Base-by-base conservation (phyloP, 2,888 invertebrate genomes). In the Andrena minutula region DNA sequence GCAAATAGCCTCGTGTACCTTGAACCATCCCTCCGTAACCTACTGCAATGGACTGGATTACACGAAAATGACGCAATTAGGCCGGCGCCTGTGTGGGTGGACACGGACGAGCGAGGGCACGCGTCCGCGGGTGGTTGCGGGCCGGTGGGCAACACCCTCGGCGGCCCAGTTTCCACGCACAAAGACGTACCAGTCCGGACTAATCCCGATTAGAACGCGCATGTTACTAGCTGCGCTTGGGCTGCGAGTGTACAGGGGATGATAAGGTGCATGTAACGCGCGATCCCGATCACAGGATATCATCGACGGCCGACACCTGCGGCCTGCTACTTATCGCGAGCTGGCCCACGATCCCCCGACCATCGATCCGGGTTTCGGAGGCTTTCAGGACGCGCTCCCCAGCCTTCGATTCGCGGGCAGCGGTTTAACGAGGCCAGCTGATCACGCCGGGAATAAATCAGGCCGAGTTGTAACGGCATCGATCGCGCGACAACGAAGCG, bases 141-240 rank as follows among this genome's bases (percentile, higher is more conserved):
- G 26, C 12, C 20, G 56, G 8, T 4, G 23, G 47, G 49, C 4
- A 0, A 56, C 32, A 35, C 70, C 47, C 64, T 58, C 53, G 12
- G 10, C 75, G 75, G 70, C 82, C 82, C 83, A 78, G 78, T 79
- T 75, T 72, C 79, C 82, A 84, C 80, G 86, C 86, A 86, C 81
- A 85, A 88, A 85, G 84, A 86, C 74, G 73, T 58, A 72, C 86
- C 76, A 74, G 84, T 79, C 83, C 82, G 85, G 75, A 81, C 86
- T 91, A 90, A 91, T 91, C 90, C 90, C 88, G 91, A 90, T 91
- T 91, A 91, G 90, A 86, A 86, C 86, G 86, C 64, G 84, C 88
- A 86, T 89, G 91, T 89, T 86, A 78, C 87, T 73, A 76, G 81
- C 83, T 69, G 77, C 73, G 65, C 41, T 49, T 58, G 28, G 63